Conservation (phyloP, 2,797 vertebrate species). For the Hephaestus fuliginosus region DNA sequence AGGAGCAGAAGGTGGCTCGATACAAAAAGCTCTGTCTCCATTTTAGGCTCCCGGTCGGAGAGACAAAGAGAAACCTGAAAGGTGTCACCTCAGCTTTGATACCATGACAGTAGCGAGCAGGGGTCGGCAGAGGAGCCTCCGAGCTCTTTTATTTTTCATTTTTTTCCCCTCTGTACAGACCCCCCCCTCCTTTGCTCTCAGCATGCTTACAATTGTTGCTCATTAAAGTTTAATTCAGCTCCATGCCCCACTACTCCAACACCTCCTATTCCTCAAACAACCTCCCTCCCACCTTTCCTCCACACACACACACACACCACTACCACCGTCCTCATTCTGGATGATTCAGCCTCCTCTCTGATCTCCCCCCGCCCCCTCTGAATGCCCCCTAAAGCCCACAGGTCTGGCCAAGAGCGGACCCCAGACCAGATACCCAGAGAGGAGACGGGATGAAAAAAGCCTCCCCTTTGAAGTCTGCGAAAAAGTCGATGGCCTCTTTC, state of each 20-base stretch:
- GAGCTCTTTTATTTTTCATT: conserved; percentile 69
- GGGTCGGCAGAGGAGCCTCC: conserved; percentile 67
- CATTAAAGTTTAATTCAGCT: conserved; percentile 89
- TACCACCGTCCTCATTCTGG: conserved; percentile 74
- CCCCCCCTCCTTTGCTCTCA: conserved; percentile 69
- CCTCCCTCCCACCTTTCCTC: conserved; percentile 58
- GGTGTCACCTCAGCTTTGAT: conserved; percentile 82
- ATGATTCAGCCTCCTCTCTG: conserved; percentile 86
- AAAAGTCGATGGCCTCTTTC: conserved; percentile 91
- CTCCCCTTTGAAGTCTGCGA: conserved; percentile 85
- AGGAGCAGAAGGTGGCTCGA: conserved; percentile 78
- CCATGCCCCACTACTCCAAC: conserved; percentile 75
- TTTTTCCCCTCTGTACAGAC: conserved; percentile 43
- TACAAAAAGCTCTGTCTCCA: conserved; percentile 74
- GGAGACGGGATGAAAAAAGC: conserved; percentile 83
- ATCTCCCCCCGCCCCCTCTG: conserved; percentile 82
- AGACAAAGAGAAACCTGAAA: conserved; percentile 78
- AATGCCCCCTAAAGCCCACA: conserved; percentile 87
- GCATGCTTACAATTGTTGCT: conserved; percentile 88
- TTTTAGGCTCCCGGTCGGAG: conserved; percentile 64
- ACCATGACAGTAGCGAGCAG: conserved; percentile 64
- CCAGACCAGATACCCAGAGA: conserved; percentile 84
- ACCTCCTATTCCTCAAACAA: conserved; percentile 75
- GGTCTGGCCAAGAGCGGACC: conserved; percentile 84
- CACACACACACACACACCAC: conserved; percentile 60